Conservation (phyloP, 1,140 invertebrate genomes). For the Bombus turneri region DNA sequence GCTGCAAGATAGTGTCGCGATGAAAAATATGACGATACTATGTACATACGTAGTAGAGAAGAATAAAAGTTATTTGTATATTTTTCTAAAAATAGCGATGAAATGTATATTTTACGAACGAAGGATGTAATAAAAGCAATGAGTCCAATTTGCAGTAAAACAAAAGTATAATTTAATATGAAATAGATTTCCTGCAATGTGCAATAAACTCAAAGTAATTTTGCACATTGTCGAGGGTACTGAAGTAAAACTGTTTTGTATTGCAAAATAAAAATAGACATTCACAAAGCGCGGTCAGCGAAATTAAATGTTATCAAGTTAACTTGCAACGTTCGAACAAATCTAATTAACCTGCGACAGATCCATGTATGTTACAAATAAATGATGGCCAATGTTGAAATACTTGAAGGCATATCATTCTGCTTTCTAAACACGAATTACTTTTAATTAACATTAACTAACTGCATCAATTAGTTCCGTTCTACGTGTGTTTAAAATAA, state of each 20-base stretch:
- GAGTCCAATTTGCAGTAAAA: neutral
- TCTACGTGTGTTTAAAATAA: neutral
- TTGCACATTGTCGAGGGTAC: neutral
- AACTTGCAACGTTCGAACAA: neutral
- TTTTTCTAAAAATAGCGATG: no score
- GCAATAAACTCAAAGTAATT: neutral
- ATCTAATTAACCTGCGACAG: neutral
- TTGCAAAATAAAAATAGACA: neutral
- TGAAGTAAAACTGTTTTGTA: neutral
- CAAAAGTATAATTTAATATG: neutral
- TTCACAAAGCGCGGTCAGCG: neutral
- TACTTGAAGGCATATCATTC: neutral
- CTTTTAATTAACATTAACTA: conserved; percentile 4
- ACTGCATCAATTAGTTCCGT: neutral
- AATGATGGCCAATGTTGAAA: neutral
- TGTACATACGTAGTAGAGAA: no score
- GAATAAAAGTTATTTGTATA: no score
- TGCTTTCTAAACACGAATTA: neutral
- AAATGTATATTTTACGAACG: no score
- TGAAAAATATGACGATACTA: no score
- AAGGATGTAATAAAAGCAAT: no score
- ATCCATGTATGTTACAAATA: neutral
- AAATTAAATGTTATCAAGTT: neutral
- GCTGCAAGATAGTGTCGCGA: no score
- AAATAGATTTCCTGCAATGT: neutral